A percentile compares a stretch with the other conserved stretches of the same genome.
Conservation (phyloP, 2,113 vertebrate species). For the Solenodon paradoxus region DNA sequence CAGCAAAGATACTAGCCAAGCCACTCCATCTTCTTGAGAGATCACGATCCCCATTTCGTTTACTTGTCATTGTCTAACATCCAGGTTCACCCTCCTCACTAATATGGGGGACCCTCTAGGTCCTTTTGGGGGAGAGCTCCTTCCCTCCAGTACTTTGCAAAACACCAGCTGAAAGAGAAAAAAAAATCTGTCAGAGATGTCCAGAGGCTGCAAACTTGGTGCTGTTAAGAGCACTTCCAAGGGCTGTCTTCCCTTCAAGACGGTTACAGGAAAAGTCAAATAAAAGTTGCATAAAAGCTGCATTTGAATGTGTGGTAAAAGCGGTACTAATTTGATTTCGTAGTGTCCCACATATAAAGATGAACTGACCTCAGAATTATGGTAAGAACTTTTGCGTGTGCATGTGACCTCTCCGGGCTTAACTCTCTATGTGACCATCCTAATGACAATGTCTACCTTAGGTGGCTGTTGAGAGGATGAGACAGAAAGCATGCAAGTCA, state of each 20-base stretch:
- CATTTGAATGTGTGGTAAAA: background rate
- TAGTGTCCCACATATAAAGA: background rate
- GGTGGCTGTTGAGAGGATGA: background rate
- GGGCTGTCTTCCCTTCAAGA: no score
- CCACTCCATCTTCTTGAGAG: background rate
- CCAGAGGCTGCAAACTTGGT: background rate
- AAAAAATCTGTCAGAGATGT: background rate
- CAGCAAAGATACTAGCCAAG: background rate
- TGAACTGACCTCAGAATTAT: background rate
- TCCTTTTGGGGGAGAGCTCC: accelerated
- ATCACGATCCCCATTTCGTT: background rate
- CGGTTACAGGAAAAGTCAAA: background rate
- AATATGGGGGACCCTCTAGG: no score
- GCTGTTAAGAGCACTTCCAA: background rate
- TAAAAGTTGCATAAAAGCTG: background rate
- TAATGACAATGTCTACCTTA: background rate
- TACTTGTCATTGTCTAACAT: background rate
- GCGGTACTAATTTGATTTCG: background rate
- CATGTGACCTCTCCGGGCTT: background rate
- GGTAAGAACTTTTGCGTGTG: background rate
- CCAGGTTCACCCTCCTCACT: background rate
- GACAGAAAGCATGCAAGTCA: background rate
- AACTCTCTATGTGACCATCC: background rate
- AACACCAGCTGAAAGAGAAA: no score
- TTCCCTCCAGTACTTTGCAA: no score